phyloP scores from a whole-genome alignment of 92 coral and sea anemone genomes.

The Actinernus sp. region DNA sequence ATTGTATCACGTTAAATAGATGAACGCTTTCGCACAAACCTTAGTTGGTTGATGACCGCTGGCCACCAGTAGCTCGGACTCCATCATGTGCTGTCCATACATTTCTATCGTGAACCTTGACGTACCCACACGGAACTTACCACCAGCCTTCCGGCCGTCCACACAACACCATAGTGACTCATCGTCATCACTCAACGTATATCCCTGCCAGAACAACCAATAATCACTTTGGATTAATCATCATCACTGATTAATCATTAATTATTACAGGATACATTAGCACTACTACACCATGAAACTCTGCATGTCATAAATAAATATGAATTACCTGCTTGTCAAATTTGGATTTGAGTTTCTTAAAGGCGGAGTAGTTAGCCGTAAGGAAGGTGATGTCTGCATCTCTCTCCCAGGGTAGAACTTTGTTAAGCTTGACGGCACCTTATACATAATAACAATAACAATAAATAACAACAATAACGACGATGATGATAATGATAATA shows the following conservation, averaged over 20 bases:
- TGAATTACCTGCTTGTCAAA: conserved; percentile 24
- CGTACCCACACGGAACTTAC: conserved; percentile 79
- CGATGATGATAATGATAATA: no score
- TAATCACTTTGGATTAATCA: no score
- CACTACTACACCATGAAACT: not conserved
- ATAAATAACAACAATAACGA: no score
- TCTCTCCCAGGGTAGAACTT: conserved; percentile 97
- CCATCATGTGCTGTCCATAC: conserved; percentile 98
- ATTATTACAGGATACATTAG: not conserved
- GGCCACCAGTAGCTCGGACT: conserved; percentile 88
- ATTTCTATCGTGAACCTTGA: conserved; percentile 89
- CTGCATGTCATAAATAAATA: not conserved
- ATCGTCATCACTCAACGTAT: conserved; percentile 68
- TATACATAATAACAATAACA: no score
- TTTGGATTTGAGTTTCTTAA: conserved; percentile 71
- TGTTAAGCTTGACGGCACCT: conserved; percentile 98
- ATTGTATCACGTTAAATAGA: not conserved
- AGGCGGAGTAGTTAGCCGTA: conserved; percentile 92
- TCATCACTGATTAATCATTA: not conserved
- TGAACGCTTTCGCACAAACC: conserved; percentile 4
- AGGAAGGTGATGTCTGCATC: conserved; percentile 99
- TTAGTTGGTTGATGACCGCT: conserved; percentile 94
- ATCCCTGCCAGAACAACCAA: conserved; percentile 70
- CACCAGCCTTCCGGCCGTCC: conserved; percentile 97
- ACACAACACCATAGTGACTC: conserved; percentile 91